phyloP scores from a whole-genome alignment of 2,113 vertebrate species.

The Speoplatyrhinus poulsoni region DNA sequence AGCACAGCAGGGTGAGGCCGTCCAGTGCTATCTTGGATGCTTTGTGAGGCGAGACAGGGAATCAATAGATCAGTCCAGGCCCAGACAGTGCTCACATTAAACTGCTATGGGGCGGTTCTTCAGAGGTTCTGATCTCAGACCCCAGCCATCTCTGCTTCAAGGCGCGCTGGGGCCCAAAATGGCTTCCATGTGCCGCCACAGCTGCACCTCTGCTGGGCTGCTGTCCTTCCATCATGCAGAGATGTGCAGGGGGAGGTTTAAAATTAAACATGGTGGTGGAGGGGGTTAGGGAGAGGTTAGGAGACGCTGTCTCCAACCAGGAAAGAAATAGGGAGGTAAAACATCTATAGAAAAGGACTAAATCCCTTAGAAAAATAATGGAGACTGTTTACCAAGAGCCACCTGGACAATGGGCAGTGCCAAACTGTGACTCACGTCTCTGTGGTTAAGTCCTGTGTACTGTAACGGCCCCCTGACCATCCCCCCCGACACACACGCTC shows the following conservation, averaged over 20 bases:
- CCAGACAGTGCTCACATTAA: constrained; percentile 55
- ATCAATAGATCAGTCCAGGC: constrained; percentile 63
- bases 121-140: constrained; percentile 60
- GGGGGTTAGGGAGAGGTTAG: constrained; percentile 44
- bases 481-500: constrained; percentile 1
- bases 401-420: constrained; percentile 59
- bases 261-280: constrained; percentile 32
- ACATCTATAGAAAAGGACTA: constrained; percentile 48
- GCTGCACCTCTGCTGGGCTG: constrained; percentile 64
- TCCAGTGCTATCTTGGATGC: constrained; percentile 47
- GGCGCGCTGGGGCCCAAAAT: constrained; percentile 60
- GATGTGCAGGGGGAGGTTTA: constrained; percentile 50
- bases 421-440: constrained; percentile 62
- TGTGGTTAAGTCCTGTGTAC: constrained; percentile 44
- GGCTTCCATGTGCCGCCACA: constrained; percentile 69
- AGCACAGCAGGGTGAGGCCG: constrained; percentile 56
- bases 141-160: constrained; percentile 41
- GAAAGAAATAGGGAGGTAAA: constrained; percentile 14
- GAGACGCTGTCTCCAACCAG: constrained; percentile 46
- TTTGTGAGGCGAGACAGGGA: constrained; percentile 64
- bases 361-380: constrained; percentile 34
- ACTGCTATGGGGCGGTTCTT: constrained; percentile 54
- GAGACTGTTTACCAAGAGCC: constrained; percentile 59
- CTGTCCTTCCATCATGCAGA: constrained; percentile 65
- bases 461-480: constrained; percentile 12